Conservation (phyloP, 2,888 invertebrate genomes). For the Eurytoma californica region DNA sequence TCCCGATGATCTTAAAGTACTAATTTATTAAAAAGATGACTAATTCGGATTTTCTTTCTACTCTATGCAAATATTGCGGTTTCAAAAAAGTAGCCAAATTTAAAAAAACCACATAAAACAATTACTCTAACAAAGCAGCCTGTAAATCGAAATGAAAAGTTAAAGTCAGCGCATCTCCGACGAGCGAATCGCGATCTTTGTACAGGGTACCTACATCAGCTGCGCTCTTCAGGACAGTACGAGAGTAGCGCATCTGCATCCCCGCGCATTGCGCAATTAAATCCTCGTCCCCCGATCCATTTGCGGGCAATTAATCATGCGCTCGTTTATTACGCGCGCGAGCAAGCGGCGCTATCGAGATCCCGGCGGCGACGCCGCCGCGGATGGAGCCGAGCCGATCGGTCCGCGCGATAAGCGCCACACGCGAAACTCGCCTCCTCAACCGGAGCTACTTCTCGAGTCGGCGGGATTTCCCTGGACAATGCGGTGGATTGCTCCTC, state of each 20-base stretch:
- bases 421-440: constrained; percentile 45
- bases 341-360: constrained; percentile 1
- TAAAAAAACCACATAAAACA: too few species aligned
- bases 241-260: background rate
- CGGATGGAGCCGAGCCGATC: constrained; percentile 9
- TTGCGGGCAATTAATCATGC: constrained; percentile 42
- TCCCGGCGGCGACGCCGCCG: constrained; percentile 1
- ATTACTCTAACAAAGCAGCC: too few species aligned
- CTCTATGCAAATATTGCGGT: too few species aligned
- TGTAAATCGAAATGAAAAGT: too few species aligned
- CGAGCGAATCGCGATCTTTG: too few species aligned
- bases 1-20: too few species aligned
- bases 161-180: too few species aligned
- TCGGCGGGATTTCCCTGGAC: background rate
- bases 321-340: constrained; percentile 18
- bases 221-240: background rate
- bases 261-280: constrained; percentile 9
- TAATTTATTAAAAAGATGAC: too few species aligned
- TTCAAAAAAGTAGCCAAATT: too few species aligned
- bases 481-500: background rate
- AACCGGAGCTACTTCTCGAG: background rate
- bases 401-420: constrained; percentile 31
- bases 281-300: constrained; percentile 30
- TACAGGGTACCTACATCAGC: too few species aligned
- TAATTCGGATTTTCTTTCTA: too few species aligned